phyloP scores from a whole-genome alignment of 2,888 invertebrate genomes.

The Stenurella melanura region DNA sequence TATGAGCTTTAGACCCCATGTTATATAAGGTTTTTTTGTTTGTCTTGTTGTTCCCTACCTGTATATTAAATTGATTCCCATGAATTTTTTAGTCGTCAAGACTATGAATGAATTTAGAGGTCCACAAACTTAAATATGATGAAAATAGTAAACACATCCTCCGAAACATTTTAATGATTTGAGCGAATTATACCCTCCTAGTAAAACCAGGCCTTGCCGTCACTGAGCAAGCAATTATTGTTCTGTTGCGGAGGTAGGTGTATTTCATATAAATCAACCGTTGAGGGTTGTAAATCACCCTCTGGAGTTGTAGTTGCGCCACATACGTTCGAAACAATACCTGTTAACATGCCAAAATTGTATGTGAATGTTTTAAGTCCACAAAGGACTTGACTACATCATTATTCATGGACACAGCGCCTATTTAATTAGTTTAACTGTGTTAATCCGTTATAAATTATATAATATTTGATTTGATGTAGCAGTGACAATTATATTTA shows the following conservation, averaged over 20 bases:
- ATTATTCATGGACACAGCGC: slow-evolving; percentile 15
- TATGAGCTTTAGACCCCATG: too few species aligned
- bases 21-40: too few species aligned
- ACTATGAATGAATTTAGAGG: too few species aligned
- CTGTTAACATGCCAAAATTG: slow-evolving; percentile 35
- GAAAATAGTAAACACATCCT: too few species aligned
- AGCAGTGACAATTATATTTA: neutral
- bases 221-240: neutral
- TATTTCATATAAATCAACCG: slow-evolving; percentile 15
- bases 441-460: neutral
- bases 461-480: neutral
- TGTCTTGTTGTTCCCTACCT: too few species aligned
- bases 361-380: slow-evolving; percentile 4
- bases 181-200: too few species aligned
- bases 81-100: too few species aligned
- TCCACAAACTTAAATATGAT: too few species aligned
- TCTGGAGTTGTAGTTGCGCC: slow-evolving; percentile 26
- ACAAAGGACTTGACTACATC: slow-evolving; percentile 10
- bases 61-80: too few species aligned
- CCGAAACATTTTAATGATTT: too few species aligned
- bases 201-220: neutral
- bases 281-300: slow-evolving; percentile 14
- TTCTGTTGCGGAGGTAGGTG: neutral
- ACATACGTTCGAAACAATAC: slow-evolving; percentile 33
- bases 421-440: slow-evolving; percentile 20